Conservation (phyloP, 1,140 invertebrate species). For the Riptortus pedestris region DNA sequence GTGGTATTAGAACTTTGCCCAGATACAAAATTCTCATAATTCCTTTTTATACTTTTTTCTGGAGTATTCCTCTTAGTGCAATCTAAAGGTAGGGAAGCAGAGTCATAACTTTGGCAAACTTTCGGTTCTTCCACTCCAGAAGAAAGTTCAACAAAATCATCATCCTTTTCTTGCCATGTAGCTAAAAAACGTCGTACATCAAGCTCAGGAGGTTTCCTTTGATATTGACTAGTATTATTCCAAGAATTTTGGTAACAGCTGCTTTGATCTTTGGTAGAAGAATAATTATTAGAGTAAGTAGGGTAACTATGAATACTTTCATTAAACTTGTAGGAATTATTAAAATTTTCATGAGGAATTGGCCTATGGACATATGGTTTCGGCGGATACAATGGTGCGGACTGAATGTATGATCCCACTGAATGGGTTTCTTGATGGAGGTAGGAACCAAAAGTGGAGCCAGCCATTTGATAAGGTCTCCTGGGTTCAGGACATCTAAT, state of each 20-base stretch:
- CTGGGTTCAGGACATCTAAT: constrained; percentile 1
- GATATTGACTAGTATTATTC: constrained; percentile 9
- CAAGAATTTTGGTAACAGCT: constrained; percentile 6
- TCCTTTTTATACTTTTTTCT: not conserved
- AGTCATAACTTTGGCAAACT: not conserved
- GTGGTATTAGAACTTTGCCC: not conserved
- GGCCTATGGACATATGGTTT: not conserved
- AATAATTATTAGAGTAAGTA: constrained; percentile 1
- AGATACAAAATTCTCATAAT: constrained; percentile 1
- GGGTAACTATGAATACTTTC: constrained; percentile 5
- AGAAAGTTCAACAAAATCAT: constrained; percentile 2
- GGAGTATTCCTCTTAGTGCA: not conserved
- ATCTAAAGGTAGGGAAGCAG: constrained; percentile 6
- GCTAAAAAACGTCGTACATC: constrained; percentile 7
- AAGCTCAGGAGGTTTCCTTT: constrained; percentile 6
- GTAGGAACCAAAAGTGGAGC: not conserved
- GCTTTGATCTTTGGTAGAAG: constrained; percentile 5
- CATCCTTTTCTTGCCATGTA: constrained; percentile 11
- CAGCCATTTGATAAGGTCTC: constrained; percentile 6
- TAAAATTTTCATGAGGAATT: not conserved
- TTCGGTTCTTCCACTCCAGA: not conserved
- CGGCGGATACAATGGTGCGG: not conserved
- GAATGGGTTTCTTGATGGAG: not conserved
- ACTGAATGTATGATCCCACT: not conserved
- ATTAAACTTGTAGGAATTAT: not conserved